phyloP scores from a whole-genome alignment of 2,797 vertebrate species.

The Thunnus albacares region DNA sequence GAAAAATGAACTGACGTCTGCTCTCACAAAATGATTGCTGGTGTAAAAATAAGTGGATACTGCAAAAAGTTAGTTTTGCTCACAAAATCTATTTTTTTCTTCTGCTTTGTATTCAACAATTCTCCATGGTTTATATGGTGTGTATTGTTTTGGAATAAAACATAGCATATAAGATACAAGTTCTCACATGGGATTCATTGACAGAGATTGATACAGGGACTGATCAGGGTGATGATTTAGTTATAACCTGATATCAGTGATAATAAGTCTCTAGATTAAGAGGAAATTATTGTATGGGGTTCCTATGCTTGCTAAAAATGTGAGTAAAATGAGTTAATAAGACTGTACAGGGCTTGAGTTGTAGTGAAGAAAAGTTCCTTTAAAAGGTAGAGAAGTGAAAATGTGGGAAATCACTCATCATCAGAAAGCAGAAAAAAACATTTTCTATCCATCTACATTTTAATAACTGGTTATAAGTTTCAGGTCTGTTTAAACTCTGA shows the following conservation, averaged over 20 bases:
- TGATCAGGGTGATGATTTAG: neutral
- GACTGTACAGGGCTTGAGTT: too few relatives aligned
- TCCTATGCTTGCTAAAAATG: neutral
- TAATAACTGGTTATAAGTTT: neutral
- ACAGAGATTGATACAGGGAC: neutral
- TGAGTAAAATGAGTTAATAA: neutral
- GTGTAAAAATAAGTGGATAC: neutral
- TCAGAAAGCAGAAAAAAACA: neutral
- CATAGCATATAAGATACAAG: neutral
- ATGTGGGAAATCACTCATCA: neutral
- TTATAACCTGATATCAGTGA: neutral
- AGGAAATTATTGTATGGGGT: neutral
- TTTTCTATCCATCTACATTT: neutral
- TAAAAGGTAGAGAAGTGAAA: neutral
- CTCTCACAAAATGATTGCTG: conserved; percentile 8
- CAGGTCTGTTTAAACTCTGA: too few relatives aligned
- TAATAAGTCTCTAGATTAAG: neutral
- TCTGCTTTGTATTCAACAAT: neutral
- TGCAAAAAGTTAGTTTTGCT: neutral
- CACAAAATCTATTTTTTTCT: neutral
- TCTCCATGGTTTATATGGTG: neutral
- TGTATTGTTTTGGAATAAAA: neutral
- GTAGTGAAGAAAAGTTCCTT: too few relatives aligned
- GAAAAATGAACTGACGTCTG: conserved; percentile 13
- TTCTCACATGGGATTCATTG: neutral